phyloP scores from a whole-genome alignment of 1,140 invertebrate species.

The Macrostomum lignano region DNA sequence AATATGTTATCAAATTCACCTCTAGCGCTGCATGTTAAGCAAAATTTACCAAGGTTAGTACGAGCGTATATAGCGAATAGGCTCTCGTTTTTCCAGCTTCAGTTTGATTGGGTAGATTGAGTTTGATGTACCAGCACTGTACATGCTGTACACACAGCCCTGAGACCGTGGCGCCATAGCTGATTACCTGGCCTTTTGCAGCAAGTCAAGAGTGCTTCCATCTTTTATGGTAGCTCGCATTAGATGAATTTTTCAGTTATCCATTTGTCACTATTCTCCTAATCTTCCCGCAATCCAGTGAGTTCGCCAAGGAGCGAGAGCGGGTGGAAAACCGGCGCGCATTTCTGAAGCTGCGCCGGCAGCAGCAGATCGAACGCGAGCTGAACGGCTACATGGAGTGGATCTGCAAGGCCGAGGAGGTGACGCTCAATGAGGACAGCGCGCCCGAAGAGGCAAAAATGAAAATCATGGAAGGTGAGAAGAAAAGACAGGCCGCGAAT shows the following conservation, averaged over 20 bases:
- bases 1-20: too few species aligned
- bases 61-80: too few species aligned
- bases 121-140: not conserved
- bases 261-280: constrained; percentile 6
- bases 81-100: too few species aligned
- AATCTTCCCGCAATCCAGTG: constrained; percentile 35
- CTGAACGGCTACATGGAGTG: constrained; percentile 98
- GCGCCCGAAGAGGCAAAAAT: constrained; percentile 96
- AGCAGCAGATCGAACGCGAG: constrained; percentile 92
- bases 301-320: constrained; percentile 99
- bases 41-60: too few species aligned
- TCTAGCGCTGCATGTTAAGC: too few species aligned
- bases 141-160: not conserved
- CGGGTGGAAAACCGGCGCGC: constrained; percentile 99
- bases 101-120: too few species aligned
- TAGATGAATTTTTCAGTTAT: constrained; percentile 5
- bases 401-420: constrained; percentile 99
- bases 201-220: too few species aligned
- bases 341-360: constrained; percentile 90
- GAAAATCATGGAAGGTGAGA: constrained; percentile 84
- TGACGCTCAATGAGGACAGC: constrained; percentile 90
- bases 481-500: too few species aligned
- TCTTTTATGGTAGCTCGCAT: too few species aligned
- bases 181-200: too few species aligned
- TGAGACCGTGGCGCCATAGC: not conserved